Evolutionary conservation across 2,888 invertebrate genomes (phyloP), one percentile per base, ranked within the genome.

Genomic region (Cybosia mesomella): DNA sequence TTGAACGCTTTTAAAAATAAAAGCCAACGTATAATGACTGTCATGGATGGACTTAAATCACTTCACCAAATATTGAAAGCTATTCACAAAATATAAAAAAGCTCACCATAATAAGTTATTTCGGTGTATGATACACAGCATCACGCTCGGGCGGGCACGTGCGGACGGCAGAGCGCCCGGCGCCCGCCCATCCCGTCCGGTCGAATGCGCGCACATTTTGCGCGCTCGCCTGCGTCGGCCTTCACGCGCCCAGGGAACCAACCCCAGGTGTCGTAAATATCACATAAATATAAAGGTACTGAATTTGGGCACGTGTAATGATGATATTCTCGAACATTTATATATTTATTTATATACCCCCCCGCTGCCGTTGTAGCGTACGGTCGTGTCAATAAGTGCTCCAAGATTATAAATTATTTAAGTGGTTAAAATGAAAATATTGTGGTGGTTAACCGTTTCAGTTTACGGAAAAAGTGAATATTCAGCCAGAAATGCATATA

Each of bases 141-240:
- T 53, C 15, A 55, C 71, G 71, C 73, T 55, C 58, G 72, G 70
- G 68, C 70, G 71, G 54, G 63, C 66, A 62, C 53, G 58, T 32
- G 55, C 22, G 21, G 21, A 22, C 39, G 57, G 57, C 58, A 32
- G 66, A 2, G 63, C 63, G 55, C 54, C 64, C 64, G 59, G 58
- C 66, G 74, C 66, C 43, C 66, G 58, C 43, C 63, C 61, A 54
- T 15, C 58, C 39, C 66, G 67, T 72, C 68, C 74, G 68, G 67
- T 68, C 72, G 66, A 71, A 36, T 66, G 78, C 74, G 77, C 72
- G 68, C 64, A 64, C 74, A 69, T 66, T 75, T 79, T 67, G 70
- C 67, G 67, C 58, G 68, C 71, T 73, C 54, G 66, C 43, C 49
- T 54, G 68, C 71, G 10, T 65, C 65, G 62, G 64, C 75, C 66